Evolutionary conservation across 2,113 vertebrate genomes (phyloP), one percentile per base, ranked within the genome.

Genomic region (Gymnobelideus leadbeateri): DNA sequence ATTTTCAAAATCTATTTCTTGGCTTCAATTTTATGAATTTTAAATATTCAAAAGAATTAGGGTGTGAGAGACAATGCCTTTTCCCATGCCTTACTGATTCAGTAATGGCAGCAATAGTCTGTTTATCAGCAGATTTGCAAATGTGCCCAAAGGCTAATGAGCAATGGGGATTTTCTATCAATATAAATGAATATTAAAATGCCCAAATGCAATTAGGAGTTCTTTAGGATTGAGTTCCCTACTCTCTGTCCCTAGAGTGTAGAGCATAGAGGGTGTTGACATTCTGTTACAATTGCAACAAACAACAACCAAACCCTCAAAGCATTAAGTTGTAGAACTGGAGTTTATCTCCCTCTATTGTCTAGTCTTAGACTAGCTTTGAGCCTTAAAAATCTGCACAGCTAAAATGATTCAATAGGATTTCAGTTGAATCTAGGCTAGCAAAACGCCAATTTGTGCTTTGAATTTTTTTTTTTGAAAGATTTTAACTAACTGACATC

Each of bases 401-500:
- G n/a, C 37, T 97, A 93, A 96, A 97, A 98, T 96, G 96, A 98
- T 96, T 98, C 53, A 21, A 97, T 98, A 98, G 98, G 93, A 97
- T 98, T 98, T 98, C 53, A 93, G 89, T 96, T 97, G 96, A 97
- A 98, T 96, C 91, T 96, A 92, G 94, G 47, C 91, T 95, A 97
- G 98, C 94, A 97, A 97, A 98, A 93, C 95, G 97, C 89, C 96
- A 97, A 97, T 96, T 97, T 97, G 95, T 97, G 95, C 77, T 98
- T 97, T 91, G 93, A 90, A 84, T 84, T 49, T 49, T 84, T 91
- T 98, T 98, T 95, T 98, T 96, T 98, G 97, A 57, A 98, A 98
- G 95, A 98, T 98, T 99, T 98, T 97, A 98, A 97, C 98, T 98
- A 98, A 98, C 98, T 98, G 98, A 97, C 98, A 98, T 98, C 98